Evolutionary conservation across 2,888 invertebrate species (phyloP).

Genomic region (Scaeva pyrastri): DNA sequence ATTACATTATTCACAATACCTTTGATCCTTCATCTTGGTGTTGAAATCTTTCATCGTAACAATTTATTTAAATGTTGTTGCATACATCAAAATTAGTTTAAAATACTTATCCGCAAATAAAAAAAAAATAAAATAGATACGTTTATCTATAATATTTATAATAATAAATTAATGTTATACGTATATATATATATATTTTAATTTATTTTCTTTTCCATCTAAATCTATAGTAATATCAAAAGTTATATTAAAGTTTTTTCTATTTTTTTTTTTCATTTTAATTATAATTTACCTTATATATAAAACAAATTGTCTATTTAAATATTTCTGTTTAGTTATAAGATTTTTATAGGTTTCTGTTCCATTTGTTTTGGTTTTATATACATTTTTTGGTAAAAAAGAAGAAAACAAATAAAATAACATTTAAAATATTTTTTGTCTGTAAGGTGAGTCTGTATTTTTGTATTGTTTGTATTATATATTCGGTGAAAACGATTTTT

Average conservation of each 20-base stretch:
- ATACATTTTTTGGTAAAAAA: slow-evolving; percentile 61
- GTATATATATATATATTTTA: slow-evolving; percentile 41
- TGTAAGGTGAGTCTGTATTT: slow-evolving; percentile 53
- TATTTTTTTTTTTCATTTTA: slow-evolving; percentile 43
- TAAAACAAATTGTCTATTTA: slow-evolving; percentile 69
- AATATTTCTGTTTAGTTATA: slow-evolving; percentile 46
- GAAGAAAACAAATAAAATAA: slow-evolving; percentile 7
- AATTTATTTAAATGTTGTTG: slow-evolving; percentile 14
- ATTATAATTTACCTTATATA: slow-evolving; percentile 46
- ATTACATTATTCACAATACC: slow-evolving; percentile 22
- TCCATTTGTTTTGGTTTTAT: slow-evolving; percentile 45
- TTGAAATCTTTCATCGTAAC: slow-evolving; percentile 49
- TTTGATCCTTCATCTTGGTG: not conserved
- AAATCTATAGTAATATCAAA: slow-evolving; percentile 75
- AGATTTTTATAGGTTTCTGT: slow-evolving; percentile 59
- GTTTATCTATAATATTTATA: slow-evolving; percentile 23
- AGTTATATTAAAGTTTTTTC: slow-evolving; percentile 73
- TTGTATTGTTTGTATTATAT: slow-evolving; percentile 13
- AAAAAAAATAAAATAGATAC: not conserved
- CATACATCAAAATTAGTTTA: slow-evolving; percentile 7
- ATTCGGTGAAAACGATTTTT: slow-evolving; percentile 41
- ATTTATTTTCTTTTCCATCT: slow-evolving; percentile 46
- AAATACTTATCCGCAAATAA: not conserved
- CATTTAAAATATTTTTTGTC: slow-evolving; percentile 31
- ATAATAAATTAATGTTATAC: slow-evolving; percentile 39